These are phyloP conservation scores for Drosophila novamexicana DNA, from an alignment of 1,140 invertebrate species.

Conservation along the genomic window DNA sequence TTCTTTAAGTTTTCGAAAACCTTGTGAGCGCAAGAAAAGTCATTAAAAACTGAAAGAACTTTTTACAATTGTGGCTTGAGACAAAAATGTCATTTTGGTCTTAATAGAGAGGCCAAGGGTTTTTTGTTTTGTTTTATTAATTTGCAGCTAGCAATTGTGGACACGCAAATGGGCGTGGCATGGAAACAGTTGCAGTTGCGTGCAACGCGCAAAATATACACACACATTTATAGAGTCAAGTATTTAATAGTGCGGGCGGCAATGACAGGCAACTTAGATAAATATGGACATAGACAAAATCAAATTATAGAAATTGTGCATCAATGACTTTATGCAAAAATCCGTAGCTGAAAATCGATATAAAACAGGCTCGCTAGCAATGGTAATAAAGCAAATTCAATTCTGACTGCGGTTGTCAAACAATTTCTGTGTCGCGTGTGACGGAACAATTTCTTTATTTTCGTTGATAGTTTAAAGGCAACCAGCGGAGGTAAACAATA, in stretches of 20 bases:
- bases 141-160: slow-evolving; percentile 47
- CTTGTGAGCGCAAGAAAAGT: not conserved
- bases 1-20: not conserved
- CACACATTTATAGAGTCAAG: slow-evolving; percentile 7
- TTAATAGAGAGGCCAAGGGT: not conserved
- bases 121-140: not conserved
- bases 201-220: slow-evolving; percentile 11
- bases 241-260: not conserved
- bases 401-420: slow-evolving; percentile 80
- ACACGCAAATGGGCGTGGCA: slow-evolving; percentile 55
- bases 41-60: slow-evolving; percentile 10
- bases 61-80: not conserved
- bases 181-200: slow-evolving; percentile 9
- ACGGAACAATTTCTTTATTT: slow-evolving; percentile 53
- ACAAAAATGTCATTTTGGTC: slow-evolving; percentile 3
- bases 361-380: slow-evolving; percentile 59
- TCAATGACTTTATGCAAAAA: slow-evolving; percentile 31
- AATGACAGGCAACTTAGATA: slow-evolving; percentile 10
- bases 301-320: slow-evolving; percentile 50
- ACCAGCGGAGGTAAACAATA: slow-evolving; percentile 43
- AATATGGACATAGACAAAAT: slow-evolving; percentile 7
- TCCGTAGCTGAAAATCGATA: slow-evolving; percentile 53
- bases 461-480: slow-evolving; percentile 40
- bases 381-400: slow-evolving; percentile 74
- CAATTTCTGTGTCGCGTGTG: slow-evolving; percentile 59